Percentiles rank a stretch among this genome's conserved stretches.
These are phyloP conservation scores for Carcharodon carcharias DNA, from an alignment of 2,797 vertebrate species.

Conservation along the genomic window DNA sequence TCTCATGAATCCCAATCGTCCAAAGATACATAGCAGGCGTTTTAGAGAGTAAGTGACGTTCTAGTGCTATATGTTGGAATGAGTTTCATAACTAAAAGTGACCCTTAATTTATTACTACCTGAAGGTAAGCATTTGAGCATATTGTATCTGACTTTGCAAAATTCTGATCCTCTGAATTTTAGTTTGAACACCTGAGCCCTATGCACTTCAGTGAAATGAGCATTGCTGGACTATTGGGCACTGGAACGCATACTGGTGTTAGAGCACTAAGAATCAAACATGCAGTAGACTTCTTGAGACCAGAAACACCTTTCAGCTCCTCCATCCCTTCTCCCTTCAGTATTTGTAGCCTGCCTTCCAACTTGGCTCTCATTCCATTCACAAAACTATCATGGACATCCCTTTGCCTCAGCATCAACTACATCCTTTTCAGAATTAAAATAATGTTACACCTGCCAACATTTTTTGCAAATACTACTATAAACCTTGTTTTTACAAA, in stretches of 20 bases:
- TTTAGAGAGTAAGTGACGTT: slow-evolving; percentile 83
- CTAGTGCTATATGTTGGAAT: background rate
- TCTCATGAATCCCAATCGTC: slow-evolving; percentile 44
- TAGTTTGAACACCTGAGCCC: background rate
- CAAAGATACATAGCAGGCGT: slow-evolving; percentile 90
- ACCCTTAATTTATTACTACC: background rate
- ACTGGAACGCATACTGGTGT: background rate
- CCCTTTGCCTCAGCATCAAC: background rate
- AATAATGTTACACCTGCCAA: background rate
- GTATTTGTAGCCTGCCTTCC: background rate
- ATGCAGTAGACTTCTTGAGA: background rate
- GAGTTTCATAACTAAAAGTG: background rate
- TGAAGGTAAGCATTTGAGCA: background rate
- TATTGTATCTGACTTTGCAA: background rate
- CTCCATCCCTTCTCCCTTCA: background rate
- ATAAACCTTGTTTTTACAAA: background rate
- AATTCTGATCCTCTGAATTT: background rate
- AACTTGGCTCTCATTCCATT: background rate
- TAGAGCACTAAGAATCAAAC: background rate
- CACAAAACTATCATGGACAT: background rate
- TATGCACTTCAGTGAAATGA: background rate
- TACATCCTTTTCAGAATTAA: background rate
- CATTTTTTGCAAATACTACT: background rate
- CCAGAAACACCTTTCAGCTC: background rate
- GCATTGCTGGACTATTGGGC: background rate